These are phyloP conservation scores for Sebastes kiyomatsui DNA, from an alignment of 2,797 vertebrate species.

Conservation along the genomic window DNA sequence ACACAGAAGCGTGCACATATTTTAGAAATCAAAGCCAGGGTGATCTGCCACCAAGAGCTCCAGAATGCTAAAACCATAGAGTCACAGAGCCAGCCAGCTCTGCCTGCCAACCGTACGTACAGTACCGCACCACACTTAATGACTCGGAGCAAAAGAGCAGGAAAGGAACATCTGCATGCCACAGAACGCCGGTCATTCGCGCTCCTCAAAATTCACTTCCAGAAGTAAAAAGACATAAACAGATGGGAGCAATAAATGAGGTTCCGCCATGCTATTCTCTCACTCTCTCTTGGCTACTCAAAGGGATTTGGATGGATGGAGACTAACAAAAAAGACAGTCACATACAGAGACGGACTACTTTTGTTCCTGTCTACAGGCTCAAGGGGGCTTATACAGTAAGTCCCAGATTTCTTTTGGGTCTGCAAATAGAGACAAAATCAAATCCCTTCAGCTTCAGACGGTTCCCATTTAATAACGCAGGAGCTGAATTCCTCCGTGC, in stretches of 20 bases:
- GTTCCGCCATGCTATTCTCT: slow-evolving; percentile 42
- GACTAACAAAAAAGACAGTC: slow-evolving; percentile 60
- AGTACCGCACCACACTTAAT: slow-evolving; percentile 45
- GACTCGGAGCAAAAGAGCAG: slow-evolving; percentile 43
- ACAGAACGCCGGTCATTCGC: slow-evolving; percentile 43
- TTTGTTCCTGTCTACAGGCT: slow-evolving; percentile 65
- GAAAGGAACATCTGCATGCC: slow-evolving; percentile 51
- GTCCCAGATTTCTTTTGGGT: slow-evolving; percentile 61
- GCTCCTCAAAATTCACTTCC: slow-evolving; percentile 42
- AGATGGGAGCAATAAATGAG: slow-evolving; percentile 68
- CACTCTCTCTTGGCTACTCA: slow-evolving; percentile 38
- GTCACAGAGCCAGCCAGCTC: slow-evolving; percentile 7
- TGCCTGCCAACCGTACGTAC: slow-evolving; percentile 40
- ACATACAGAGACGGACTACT: slow-evolving; percentile 56
- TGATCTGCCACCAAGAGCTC: slow-evolving; percentile 35
- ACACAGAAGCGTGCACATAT: slow-evolving; percentile 27
- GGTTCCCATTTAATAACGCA: slow-evolving; percentile 71
- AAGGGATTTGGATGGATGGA: slow-evolving; percentile 62
- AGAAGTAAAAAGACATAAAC: slow-evolving; percentile 64
- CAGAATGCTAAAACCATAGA: slow-evolving; percentile 40
- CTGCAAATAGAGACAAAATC: slow-evolving; percentile 70
- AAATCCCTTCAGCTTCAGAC: slow-evolving; percentile 63
- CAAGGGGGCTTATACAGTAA: slow-evolving; percentile 60
- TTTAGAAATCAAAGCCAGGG: slow-evolving; percentile 50
- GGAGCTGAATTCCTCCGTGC: slow-evolving; percentile 46